A percentile compares a stretch with the other conserved stretches of the same genome.
Evolutionary conservation across 2,888 invertebrate species (phyloP).

Genomic region (Anaspis maculata): DNA sequence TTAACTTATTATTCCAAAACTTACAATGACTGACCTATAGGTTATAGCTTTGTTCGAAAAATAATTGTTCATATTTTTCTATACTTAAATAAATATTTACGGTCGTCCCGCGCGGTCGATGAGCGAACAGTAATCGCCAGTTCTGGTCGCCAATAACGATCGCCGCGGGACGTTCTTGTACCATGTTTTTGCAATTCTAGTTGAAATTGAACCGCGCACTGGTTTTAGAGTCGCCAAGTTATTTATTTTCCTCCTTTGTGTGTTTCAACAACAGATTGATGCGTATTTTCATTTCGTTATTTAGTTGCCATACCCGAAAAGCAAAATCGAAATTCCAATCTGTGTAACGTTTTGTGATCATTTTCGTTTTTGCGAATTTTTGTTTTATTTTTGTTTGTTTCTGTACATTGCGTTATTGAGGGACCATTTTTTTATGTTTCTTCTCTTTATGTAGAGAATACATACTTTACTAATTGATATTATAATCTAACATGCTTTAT

Average conservation of each 20-base stretch:
- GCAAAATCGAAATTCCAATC: constrained; percentile 22
- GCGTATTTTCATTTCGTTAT: neutral
- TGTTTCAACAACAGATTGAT: no score
- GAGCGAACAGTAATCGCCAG: constrained; percentile 30
- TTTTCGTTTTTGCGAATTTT: no score
- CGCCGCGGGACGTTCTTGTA: neutral
- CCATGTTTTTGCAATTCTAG: constrained; percentile 2
- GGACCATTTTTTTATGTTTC: constrained; percentile 33
- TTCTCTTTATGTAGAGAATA: no score
- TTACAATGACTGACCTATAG: constrained; percentile 36
- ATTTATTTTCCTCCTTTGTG: no score
- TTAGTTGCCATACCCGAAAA: constrained; percentile 32
- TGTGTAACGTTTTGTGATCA: no score
- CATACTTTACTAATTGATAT: constrained; percentile 34
- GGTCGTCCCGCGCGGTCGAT: no score
- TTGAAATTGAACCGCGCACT: constrained; percentile 2
- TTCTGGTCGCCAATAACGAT: constrained; percentile 14
- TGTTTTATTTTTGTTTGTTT: constrained; percentile 24
- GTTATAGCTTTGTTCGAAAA: constrained; percentile 28
- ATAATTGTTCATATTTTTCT: constrained; percentile 40
- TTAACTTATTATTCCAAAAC: constrained; percentile 34
- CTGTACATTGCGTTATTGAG: constrained; percentile 31
- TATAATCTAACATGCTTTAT: constrained; percentile 24
- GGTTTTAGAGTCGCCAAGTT: neutral
- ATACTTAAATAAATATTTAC: no score